Percentiles rank a stretch among this genome's conserved stretches.
These are phyloP conservation scores for Emydocephalus ijimae DNA, from an alignment of 2,113 vertebrate genomes.

Conservation along the genomic window DNA sequence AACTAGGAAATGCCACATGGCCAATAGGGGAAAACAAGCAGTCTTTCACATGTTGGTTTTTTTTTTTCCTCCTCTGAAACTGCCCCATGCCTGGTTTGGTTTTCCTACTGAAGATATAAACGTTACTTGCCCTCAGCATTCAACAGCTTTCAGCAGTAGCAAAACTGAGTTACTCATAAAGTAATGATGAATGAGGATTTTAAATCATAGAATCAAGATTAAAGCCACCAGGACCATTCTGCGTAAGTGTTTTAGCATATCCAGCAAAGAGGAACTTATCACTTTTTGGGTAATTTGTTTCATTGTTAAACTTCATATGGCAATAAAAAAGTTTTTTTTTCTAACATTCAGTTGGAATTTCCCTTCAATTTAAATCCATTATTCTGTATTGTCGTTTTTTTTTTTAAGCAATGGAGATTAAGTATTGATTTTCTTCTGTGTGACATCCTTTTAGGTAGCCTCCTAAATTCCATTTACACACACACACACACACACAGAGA, in stretches of 20 bases:
- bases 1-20: not conserved
- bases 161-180: not conserved
- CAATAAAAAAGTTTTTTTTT: not conserved
- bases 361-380: not conserved
- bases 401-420: not conserved
- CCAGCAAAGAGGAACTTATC: not conserved
- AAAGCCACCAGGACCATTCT: not conserved
- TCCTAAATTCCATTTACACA: not conserved
- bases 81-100: not conserved
- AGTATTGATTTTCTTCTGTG: not conserved
- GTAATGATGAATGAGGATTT: not conserved
- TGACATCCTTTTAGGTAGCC: not conserved
- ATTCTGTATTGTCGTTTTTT: not conserved
- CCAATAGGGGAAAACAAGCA: conserved; percentile 42
- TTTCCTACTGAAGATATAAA: conserved; percentile 33
- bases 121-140: conserved; percentile 29
- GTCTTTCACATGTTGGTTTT: not conserved
- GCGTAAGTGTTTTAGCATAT: not conserved
- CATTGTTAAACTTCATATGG: not conserved
- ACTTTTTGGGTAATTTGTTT: not conserved
- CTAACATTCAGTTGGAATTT: not conserved
- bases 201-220: not conserved
- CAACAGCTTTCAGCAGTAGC: conserved; percentile 5
- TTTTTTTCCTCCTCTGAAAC: conserved; percentile 30
- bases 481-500: no score